Evolutionary conservation across 1,140 invertebrate species (phyloP), one percentile per base, ranked within the genome.

Genomic region (Trichomalopsis sarcophagae): DNA sequence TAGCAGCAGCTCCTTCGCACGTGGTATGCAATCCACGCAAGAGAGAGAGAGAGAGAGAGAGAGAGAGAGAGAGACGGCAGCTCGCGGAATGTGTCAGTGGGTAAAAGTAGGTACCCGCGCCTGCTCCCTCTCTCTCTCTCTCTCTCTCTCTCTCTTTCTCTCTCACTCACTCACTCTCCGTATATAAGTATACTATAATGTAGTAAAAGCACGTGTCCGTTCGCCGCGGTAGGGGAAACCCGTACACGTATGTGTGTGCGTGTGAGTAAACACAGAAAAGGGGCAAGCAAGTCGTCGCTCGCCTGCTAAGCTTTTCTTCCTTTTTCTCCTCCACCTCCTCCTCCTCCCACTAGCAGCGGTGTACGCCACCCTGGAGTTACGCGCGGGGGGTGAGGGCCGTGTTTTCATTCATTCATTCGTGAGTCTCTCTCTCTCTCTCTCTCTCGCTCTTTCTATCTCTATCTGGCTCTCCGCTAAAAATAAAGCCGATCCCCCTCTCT

Each of bases 71-170:
- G 55, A 62, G 55, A 62, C 55, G 3, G 17, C 55, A 62, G 55
- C 55, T 62, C 75, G 82, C 76, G 55, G 82, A 47, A 84, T 62
- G 66, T 75, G 36, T 76, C 23, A 84, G 40, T 36, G 68, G 71
- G 36, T 62, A 62, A 62, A 62, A 62, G 55, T 62, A 62, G 17
- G 55, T 62, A 62, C 55, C 55, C 55, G 21, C 2, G 17, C 55
- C 30, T 69, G 21, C 50, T 68, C 55, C 44, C 47, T 62, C 36
- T 78, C 78, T 55, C 77, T 68, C 77, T 66, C 62, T 78, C 36
- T 27, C 79, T 71, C 62, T 40, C 36, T 47, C 21, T 27, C 21
- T 27, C 27, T 27, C 27, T 78, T 66, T 33, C 77, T 71, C 62
- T n/a, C 36, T 69, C 21, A 14, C 21, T 71, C 62, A 33, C 36